These are phyloP conservation scores for Oscheius sp. DNA, from an alignment of 2,888 invertebrate genomes.

Conservation along the genomic window DNA sequence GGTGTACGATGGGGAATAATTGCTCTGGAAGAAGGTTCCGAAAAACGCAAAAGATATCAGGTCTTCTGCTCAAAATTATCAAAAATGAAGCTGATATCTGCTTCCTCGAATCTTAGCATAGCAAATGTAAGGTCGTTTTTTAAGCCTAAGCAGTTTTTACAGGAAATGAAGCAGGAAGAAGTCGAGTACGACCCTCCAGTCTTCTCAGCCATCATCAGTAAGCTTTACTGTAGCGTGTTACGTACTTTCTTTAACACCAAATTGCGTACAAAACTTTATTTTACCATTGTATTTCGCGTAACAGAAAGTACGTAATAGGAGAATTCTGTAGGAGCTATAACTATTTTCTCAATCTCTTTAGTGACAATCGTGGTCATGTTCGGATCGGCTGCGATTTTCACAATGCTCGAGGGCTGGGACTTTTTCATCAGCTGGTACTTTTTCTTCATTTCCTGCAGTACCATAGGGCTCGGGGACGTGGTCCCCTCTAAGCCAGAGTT, in stretches of 20 bases:
- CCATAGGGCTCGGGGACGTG: slow-evolving; percentile 75
- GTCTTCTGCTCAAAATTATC: slow-evolving; percentile 23
- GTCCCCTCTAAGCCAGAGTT: slow-evolving; percentile 75
- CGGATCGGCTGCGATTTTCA: slow-evolving; percentile 89
- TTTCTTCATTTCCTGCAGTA: slow-evolving; percentile 72
- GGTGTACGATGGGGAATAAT: slow-evolving; percentile 36
- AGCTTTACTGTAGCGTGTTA: neutral
- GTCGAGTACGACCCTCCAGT: slow-evolving; percentile 64
- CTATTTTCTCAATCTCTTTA: slow-evolving; percentile 79
- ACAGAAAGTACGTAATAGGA: too few relatives aligned
- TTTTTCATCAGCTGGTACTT: slow-evolving; percentile 72
- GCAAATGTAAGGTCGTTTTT: slow-evolving; percentile 1
- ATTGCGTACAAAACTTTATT: slow-evolving; percentile 1
- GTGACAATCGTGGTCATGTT: slow-evolving; percentile 83
- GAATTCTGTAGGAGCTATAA: too few relatives aligned
- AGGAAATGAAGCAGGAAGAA: slow-evolving; percentile 46
- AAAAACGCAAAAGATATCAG: slow-evolving; percentile 25
- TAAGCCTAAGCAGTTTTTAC: neutral
- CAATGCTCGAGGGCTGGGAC: slow-evolving; percentile 71
- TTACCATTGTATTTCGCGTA: too few relatives aligned
- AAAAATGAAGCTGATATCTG: slow-evolving; percentile 14
- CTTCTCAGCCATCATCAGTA: slow-evolving; percentile 54
- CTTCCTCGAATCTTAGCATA: slow-evolving; percentile 17
- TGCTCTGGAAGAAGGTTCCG: slow-evolving; percentile 34
- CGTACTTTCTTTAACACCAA: neutral